A percentile compares a stretch with the other conserved stretches of the same genome.
phyloP scores from a whole-genome alignment of 2,888 invertebrate genomes.

The Gymnosoma rotundatum region DNA sequence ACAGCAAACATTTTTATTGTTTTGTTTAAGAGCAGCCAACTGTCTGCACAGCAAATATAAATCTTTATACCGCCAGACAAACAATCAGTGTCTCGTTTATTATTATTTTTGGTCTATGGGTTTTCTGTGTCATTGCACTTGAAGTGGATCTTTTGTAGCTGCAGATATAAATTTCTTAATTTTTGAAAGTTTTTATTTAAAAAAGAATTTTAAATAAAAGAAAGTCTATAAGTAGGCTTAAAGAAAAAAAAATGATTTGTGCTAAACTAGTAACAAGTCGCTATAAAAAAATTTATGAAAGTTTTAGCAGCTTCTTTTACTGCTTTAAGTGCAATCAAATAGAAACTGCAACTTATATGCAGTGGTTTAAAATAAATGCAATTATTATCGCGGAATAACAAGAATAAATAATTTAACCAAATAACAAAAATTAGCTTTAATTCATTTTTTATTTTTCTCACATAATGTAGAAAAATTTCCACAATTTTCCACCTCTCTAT shows the following conservation, averaged over 20 bases:
- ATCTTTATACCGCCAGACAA: slow-evolving; percentile 17
- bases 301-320: no score
- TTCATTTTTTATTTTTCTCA: no score
- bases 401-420: no score
- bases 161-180: slow-evolving; percentile 11
- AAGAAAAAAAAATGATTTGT: neutral
- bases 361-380: no score
- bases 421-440: no score
- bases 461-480: no score
- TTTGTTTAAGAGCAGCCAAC: slow-evolving; percentile 14
- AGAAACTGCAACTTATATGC: no score
- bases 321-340: no score
- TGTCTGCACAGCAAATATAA: slow-evolving; percentile 39
- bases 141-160: slow-evolving; percentile 57
- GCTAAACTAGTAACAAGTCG: no score
- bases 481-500: no score
- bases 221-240: neutral
- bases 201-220: neutral
- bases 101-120: slow-evolving; percentile 60
- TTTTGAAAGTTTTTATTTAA: neutral
- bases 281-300: no score
- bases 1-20: neutral
- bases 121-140: slow-evolving; percentile 65
- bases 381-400: no score
- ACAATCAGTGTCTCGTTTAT: slow-evolving; percentile 42